Conservation (phyloP, 2,888 invertebrate species). For the Cheilosia variabilis region DNA sequence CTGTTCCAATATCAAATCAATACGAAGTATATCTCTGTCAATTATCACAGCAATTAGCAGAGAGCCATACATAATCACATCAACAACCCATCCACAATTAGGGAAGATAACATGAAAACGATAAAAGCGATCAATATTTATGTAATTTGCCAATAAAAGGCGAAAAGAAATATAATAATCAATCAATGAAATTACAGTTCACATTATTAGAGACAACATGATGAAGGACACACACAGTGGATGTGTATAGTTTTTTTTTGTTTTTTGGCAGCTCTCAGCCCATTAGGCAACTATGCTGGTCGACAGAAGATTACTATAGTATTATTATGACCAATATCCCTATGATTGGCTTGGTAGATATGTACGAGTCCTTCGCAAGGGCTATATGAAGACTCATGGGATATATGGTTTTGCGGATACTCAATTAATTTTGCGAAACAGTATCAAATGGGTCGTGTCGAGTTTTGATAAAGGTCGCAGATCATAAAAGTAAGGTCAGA, state of each 20-base stretch:
- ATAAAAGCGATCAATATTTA: constrained; percentile 4
- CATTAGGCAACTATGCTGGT: constrained; percentile 15
- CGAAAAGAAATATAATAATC: constrained; percentile 35
- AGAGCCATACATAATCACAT: not conserved
- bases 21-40: constrained; percentile 7
- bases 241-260: not conserved
- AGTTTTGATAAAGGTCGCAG: not conserved
- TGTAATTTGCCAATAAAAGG: constrained; percentile 31
- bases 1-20: not conserved
- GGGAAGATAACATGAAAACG: constrained; percentile 17
- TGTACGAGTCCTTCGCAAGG: not conserved
- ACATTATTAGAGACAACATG: not conserved
- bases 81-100: not conserved
- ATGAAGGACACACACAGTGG: constrained; percentile 8
- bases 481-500: not conserved
- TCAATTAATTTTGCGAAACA: constrained; percentile 26
- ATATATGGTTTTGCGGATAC: constrained; percentile 8
- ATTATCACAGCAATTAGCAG: constrained; percentile 12
- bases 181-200: constrained; percentile 44
- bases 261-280: not conserved
- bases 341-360: constrained; percentile 7
- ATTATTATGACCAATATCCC: constrained; percentile 25
- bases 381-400: not conserved
- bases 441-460: constrained; percentile 13
- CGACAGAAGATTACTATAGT: constrained; percentile 2